A percentile compares a stretch with the other conserved stretches of the same genome.
Evolutionary conservation across 2,888 invertebrate species (phyloP).

Genomic region (Autographa gamma): DNA sequence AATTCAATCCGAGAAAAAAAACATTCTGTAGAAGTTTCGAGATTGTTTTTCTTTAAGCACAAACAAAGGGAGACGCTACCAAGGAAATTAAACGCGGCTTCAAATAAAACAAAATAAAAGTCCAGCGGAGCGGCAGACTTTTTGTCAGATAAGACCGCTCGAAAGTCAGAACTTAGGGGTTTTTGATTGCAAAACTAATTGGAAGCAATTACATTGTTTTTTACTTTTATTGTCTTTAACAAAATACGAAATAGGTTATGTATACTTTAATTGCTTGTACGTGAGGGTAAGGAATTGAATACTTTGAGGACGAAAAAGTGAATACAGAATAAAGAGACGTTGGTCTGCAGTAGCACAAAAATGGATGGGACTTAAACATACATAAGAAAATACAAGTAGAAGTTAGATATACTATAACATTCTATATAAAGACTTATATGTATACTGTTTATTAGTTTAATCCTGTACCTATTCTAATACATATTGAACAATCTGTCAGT

Average conservation of each 20-base stretch:
- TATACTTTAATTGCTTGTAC: conserved; percentile 18
- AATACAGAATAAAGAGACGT: no score
- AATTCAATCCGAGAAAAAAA: conserved; percentile 68
- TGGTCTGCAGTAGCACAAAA: no score
- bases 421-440: no score
- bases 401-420: no score
- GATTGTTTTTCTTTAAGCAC: conserved; percentile 76
- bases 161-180: conserved; percentile 22
- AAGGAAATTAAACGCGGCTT: conserved; percentile 73
- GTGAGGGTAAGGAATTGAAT: background rate
- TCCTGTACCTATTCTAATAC: no score
- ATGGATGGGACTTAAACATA: no score
- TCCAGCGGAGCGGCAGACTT: conserved; percentile 58
- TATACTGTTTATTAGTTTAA: no score
- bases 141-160: conserved; percentile 45
- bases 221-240: conserved; percentile 23
- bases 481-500: background rate
- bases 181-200: conserved; percentile 47
- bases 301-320: background rate
- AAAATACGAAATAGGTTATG: conserved; percentile 5
- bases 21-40: conserved; percentile 64
- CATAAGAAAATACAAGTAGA: no score
- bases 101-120: conserved; percentile 74
- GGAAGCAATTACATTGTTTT: conserved; percentile 48
- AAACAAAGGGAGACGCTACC: conserved; percentile 70